Evolutionary conservation across 2,797 vertebrate species (phyloP), one percentile per base, ranked within the genome.

Genomic region (Chrysocyon brachyurus): DNA sequence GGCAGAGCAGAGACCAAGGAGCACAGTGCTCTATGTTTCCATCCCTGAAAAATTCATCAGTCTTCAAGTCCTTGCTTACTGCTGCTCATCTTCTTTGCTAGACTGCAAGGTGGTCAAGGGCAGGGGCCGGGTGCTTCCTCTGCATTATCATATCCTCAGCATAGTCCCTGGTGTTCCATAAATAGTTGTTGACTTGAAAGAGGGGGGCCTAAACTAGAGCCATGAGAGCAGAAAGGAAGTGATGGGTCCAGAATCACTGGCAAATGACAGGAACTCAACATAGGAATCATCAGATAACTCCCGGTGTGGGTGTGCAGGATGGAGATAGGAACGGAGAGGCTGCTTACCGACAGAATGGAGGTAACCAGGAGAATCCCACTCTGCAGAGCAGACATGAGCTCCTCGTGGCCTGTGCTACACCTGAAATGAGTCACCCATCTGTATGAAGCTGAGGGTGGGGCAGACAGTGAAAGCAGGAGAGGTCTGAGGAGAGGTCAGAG

Each of bases 351-450:
- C 10, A 86, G 28, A 72, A 56, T 1, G 3, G 75, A 49, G 0
- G 0, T 31, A 40, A 56, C 40, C 57, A 9, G 82, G 70, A 63
- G 82, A 49, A 49, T n/a, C 57, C 81, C 54, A 19, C 10, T 77
- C 36, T 11, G 28, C 17, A 33, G 87, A 15, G 73, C 28, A 40
- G 11, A 36, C 4, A 3, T 0, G 33, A 26, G 66, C 36, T 63
- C 16, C 5, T 33, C 0, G 3, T 2, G 68, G 24, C 5, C 12
- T 3, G 0, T 22, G 12, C 5, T 6, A 12, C 22, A 0, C 68
- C 22, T 1, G 36, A 24, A 22, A n/a, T 5, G 24, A 5, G 24
- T 10, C 33, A 26, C 54, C 11, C 26, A 8, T 28, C 40, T 3
- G 0, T 11, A 24, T 1, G 11, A 12, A 46, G 36, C 46, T 52